These are phyloP conservation scores for Copidosoma floridanum DNA, from an alignment of 1,140 invertebrate species.

Conservation along the genomic window DNA sequence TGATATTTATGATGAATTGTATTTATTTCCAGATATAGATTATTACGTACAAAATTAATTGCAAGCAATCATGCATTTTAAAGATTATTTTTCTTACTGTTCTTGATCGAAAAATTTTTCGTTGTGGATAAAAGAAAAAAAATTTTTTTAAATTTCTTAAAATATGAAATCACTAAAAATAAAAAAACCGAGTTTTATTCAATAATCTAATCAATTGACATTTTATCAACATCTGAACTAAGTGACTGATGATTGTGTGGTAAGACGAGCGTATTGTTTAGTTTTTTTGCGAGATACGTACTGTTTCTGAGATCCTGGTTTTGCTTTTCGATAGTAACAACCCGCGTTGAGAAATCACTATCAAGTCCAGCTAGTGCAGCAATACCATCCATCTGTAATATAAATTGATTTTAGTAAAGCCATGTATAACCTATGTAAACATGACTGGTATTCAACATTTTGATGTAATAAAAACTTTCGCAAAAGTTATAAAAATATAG, in stretches of 20 bases:
- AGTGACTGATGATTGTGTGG: too few species aligned
- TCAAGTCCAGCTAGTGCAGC: slow-evolving; percentile 33
- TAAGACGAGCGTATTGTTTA: slow-evolving; percentile 1
- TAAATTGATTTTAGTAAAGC: slow-evolving; percentile 7
- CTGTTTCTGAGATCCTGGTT: slow-evolving; percentile 50
- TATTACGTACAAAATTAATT: too few species aligned
- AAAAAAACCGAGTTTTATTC: too few species aligned
- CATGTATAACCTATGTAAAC: too few species aligned
- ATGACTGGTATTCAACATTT: too few species aligned
- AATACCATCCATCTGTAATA: slow-evolving; percentile 51
- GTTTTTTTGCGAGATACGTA: slow-evolving; percentile 28
- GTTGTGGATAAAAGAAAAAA: background rate
- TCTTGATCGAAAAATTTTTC: too few species aligned
- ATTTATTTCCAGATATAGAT: too few species aligned
- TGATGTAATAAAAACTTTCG: background rate
- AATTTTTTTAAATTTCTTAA: background rate
- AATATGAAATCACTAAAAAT: too few species aligned
- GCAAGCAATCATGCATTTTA: too few species aligned
- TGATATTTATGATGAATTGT: background rate
- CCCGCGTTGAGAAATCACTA: slow-evolving; percentile 35
- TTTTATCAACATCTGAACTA: too few species aligned
- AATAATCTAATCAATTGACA: too few species aligned
- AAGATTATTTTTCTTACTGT: too few species aligned
- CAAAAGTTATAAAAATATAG: background rate
- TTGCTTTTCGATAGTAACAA: slow-evolving; percentile 50